Evolutionary conservation across 2,797 vertebrate genomes (phyloP), one percentile per base, ranked within the genome.

Genomic region (Myripristis jacobus): DNA sequence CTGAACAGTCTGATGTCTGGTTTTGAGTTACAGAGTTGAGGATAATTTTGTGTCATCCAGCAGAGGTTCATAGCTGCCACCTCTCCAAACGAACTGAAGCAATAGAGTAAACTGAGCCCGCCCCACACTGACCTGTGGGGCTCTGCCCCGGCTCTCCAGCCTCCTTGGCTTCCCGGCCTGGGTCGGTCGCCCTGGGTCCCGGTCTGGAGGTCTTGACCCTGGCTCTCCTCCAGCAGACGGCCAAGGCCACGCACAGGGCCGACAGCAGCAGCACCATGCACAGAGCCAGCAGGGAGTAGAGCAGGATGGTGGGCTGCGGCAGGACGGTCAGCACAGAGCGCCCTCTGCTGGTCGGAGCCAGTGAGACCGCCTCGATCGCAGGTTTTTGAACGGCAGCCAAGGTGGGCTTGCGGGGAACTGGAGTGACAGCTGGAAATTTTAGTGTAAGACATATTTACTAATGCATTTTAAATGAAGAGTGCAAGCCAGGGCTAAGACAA

Each of bases 271-370:
- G 66, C 3, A 65, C 31, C 16, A 82, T 16, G 67, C 87, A 87
- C n/a, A 93, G 25, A 1, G 81, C 89, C 70, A 93, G 73, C 36
- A 93, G 71, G 9, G 85, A 73, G 80, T 91, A 92, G 24, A 92
- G 56, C 36, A 91, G n/a, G n/a, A 84, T 11, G 0, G 63, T 59
- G 2, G 87, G 43, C 38, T 82, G 77, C 4, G n/a, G n/a, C n/a
- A n/a, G n/a, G n/a, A n/a, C n/a, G n/a, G n/a, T n/a, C n/a, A n/a
- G 12, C 2, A 10, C 21, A 0, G 48, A 6, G 31, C 48, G 47
- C 13, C 34, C 62, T 22, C 70, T 66, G 46, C 60, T 54, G 66
- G 25, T 46, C 0, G 24, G 9, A 0, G 6, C 4, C 0, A n/a
- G 74, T 16, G 58, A 1, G 24, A 60, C 55, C 9, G 69, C 43